A percentile compares a stretch with the other conserved stretches of the same genome.
Conservation (phyloP, 2,888 invertebrate genomes). For the Drosophila recens region DNA sequence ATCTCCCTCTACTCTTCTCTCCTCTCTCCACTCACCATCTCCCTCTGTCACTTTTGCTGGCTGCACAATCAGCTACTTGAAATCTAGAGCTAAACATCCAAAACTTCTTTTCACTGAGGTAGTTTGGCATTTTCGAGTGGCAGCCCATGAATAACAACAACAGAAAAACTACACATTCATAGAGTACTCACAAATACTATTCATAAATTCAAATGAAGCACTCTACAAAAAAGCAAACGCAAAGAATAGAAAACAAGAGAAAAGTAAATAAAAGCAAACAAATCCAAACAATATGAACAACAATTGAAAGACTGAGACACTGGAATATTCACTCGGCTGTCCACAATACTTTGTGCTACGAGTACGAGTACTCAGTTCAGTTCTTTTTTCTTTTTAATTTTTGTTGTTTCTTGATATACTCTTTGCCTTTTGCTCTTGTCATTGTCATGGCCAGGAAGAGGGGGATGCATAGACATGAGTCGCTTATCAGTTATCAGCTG, state of each 20-base stretch:
- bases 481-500: slow-evolving; percentile 67
- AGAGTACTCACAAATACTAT: slow-evolving; percentile 54
- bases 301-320: slow-evolving; percentile 35
- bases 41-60: not conserved
- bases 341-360: slow-evolving; percentile 37
- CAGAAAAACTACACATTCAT: slow-evolving; percentile 44
- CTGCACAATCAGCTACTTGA: slow-evolving; percentile 62
- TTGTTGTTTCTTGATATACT: not conserved
- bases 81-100: slow-evolving; percentile 55
- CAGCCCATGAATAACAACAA: slow-evolving; percentile 44
- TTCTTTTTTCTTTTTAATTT: slow-evolving; percentile 5
- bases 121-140: slow-evolving; percentile 60
- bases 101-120: slow-evolving; percentile 26
- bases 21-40: not conserved
- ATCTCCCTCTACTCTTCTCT: too few relatives aligned
- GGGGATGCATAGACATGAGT: slow-evolving; percentile 49
- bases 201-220: slow-evolving; percentile 80
- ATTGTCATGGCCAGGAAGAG: slow-evolving; percentile 48
- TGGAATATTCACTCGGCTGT: slow-evolving; percentile 32
- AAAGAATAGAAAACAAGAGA: slow-evolving; percentile 7
- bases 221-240: slow-evolving; percentile 32
- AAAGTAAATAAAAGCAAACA: slow-evolving; percentile 37
- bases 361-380: too few relatives aligned
- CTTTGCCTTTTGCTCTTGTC: slow-evolving; percentile 55
- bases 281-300: slow-evolving; percentile 47